Base-by-base conservation (phyloP, 2,113 vertebrate species). In the Poeciliopsis retropinna region DNA sequence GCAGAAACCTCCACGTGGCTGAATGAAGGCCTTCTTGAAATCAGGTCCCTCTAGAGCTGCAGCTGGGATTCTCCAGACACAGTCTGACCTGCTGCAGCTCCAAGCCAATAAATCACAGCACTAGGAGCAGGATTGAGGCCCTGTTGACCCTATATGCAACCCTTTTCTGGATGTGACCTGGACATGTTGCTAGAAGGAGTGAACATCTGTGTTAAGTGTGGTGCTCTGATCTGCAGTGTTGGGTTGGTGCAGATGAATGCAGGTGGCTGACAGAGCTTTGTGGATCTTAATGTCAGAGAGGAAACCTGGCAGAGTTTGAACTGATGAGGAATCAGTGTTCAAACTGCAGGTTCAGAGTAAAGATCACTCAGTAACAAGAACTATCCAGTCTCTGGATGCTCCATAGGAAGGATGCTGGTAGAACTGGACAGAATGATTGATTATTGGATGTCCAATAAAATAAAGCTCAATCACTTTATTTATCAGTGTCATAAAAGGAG, bases 1-100 rank as follows among this genome's bases (percentile, higher is more conserved):
- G 70, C 82, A 66, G 65, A 76, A 72, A 65, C 72, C n/a, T 72
- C 71, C 15, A n/a, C 10, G 17, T 17, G 27, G 57, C 82, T 88
- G 78, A 87, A 85, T 79, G 78, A 41, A 79, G 71, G 76, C 85
- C 70, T 88, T 80, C 80, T 81, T 82, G 72, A 73, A 64, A 72
- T 74, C 37, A 68, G 74, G 72, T 76, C 19, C 44, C 44, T 47
- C 44, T 47, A 17, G 17, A 47, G 17, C 44, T 19, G 44, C 44
- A 47, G 44, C 15, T 19, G 44, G 44, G 44, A 47, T 47, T 47
- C 44, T 47, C 17, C 44, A 47, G 44, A 47, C 44, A 44, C 41
- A 47, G 44, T 47, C 17, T 47, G 44, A 19, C 14, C 44, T 47
- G 44, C 44, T 47, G 44, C 44, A 64, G 51, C 71, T 73, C 66